Evolutionary conservation across 2,113 vertebrate genomes (phyloP).

Genomic region (Burhinus oedicnemus): DNA sequence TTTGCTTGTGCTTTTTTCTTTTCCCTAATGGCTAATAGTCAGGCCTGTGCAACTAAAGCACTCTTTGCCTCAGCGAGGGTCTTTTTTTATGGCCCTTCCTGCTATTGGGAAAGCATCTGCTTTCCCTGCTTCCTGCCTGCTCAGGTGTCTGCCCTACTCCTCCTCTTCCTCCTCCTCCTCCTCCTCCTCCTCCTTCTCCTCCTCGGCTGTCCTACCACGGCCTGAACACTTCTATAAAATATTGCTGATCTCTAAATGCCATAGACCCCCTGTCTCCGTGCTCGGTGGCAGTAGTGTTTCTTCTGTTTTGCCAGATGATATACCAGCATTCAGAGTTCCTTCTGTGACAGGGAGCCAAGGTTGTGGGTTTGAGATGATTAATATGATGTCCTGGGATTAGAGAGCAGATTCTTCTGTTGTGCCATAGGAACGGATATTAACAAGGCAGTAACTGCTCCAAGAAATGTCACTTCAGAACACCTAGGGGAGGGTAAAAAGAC

Average conservation of each 20-base stretch:
- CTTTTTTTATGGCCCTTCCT: not conserved
- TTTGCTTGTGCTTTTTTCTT: not conserved
- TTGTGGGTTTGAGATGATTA: not conserved
- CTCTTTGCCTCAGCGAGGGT: not conserved
- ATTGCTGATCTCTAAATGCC: not conserved
- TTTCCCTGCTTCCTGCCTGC: constrained; percentile 6
- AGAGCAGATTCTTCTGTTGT: not conserved
- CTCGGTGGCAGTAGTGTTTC: not conserved
- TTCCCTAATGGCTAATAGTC: not conserved
- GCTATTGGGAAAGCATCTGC: not conserved
- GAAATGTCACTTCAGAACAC: not conserved
- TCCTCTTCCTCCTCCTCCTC: not conserved
- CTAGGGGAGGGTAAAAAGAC: constrained; percentile 30
- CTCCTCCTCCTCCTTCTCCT: not conserved
- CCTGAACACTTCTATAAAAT: not conserved
- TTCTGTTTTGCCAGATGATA: not conserved
- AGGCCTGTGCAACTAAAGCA: not conserved
- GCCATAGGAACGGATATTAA: not conserved
- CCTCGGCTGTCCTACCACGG: not conserved
- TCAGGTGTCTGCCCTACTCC: not conserved
- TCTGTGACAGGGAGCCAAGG: not conserved
- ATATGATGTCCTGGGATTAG: not conserved
- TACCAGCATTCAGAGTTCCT: not conserved
- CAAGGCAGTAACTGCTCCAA: not conserved
- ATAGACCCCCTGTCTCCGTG: not conserved